Base-by-base conservation (phyloP, 2,113 vertebrate species). In the Willisornis vidua region DNA sequence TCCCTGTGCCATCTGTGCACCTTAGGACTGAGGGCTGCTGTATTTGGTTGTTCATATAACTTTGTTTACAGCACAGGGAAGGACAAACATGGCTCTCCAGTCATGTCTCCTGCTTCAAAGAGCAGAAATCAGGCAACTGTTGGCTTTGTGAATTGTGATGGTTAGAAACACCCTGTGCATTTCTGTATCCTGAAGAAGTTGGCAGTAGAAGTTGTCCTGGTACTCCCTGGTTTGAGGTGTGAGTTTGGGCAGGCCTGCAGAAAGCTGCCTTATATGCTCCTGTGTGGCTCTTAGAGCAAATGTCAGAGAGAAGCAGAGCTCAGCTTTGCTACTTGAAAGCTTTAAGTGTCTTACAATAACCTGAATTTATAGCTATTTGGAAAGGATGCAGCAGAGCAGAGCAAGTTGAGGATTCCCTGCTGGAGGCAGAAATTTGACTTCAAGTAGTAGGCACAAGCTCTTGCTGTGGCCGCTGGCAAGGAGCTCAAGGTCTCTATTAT, bases 401-500 rank as follows among this genome's bases (percentile, higher is more conserved):
- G 57, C 28, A 65, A 78, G 84, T 20, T 87, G 70, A 70, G 43
- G 70, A 78, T 54, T 39, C 48, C 80, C 81, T 76, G 73, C 79
- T 91, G 68, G n/a, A 87, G 48, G 31, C 55, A 75, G 90, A 91
- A 85, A 85, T 85, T 85, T 67, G 85, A 65, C 83, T 95, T 95
- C 37, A 59, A 63, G 48, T 67, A 35, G 39, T 18, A 87, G 57
- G 77, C 35, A 55, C 19, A 71, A 75, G 31, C 72, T 86, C 45
- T 78, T 59, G 31, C 76, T 79, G 62, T 1, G 22, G 48, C 43
- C 85, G 48, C 52, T 71, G 66, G 73, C 48, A 46, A 84, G 85
- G 62, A 68, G 83, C 78, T 80, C 68, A 26, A 61, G 86, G 62
- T 10, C 52, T 85, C 31, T 65, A 4, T 92, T 72, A 61, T 71